Base-by-base conservation (phyloP, 1,140 invertebrate genomes). In the Ylistrum balloti region DNA sequence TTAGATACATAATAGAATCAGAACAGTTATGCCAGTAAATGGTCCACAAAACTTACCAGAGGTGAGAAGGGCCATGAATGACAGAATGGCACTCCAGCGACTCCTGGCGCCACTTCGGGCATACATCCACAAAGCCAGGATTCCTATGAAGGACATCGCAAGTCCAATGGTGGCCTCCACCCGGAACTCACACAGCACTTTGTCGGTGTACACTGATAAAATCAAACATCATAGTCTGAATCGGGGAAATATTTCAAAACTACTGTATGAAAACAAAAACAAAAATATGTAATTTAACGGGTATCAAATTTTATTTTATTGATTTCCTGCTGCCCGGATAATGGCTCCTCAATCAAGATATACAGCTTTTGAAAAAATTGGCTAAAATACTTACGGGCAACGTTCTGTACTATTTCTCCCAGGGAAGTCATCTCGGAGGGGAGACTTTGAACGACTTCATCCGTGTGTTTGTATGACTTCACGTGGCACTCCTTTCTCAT, bases 121-220 rank as follows among this genome's bases (percentile, higher is more conserved):
- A 28, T 74, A 74, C 56, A 74, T 11, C 56, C 22, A 74, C 0
- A 74, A n/a, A 28, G 56, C 56, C 22, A 74, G 7, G 56, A 74
- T 74, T 9, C 56, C 56, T 5, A 74, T 5, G 56, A 74, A 74
- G 56, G 56, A 74, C 56, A 28, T 74, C 22, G 22, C 22, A 5
- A 74, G 56, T n/a, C 56, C 56, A n/a, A 74, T 74, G 22, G 56
- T 28, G n/a, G 56, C 56, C 56, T 74, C 56, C 28, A 74, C 56
- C 28, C 56, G 56, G 56, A 74, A 74, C 56, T 74, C 56, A 28
- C 56, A 74, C 56, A 74, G 56, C 56, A 74, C 28, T n/a, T 74
- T 74, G 22, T 74, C 56, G 9, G 56, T 74, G 56, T 74, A 74
- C 22, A 74, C 56, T 74, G n/a, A 28, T 2, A 45, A 1, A 45